phyloP scores from a whole-genome alignment of 92 coral and sea anemone genomes.

The Meandrina meandrites region DNA sequence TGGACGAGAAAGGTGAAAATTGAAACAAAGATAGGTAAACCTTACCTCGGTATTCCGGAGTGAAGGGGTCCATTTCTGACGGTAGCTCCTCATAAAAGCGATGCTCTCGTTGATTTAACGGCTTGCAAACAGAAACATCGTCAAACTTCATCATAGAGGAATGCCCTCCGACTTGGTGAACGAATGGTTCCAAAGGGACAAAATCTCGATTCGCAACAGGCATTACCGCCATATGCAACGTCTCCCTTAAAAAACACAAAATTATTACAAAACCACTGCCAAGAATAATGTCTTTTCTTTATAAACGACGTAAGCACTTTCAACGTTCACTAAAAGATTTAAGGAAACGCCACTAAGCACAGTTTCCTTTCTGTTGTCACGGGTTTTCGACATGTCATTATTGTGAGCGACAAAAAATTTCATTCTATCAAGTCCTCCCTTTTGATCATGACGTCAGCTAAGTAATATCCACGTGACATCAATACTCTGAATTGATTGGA shows the following conservation, averaged over 20 bases:
- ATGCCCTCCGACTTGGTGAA: conserved; percentile 99
- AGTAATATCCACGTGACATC: not conserved
- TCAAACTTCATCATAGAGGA: conserved; percentile 92
- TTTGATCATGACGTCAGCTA: conserved; percentile 22
- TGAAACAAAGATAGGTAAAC: not conserved
- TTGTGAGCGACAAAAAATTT: not conserved
- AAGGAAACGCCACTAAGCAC: not conserved
- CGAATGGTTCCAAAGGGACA: conserved; percentile 89
- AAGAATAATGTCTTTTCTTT: conserved; percentile 9
- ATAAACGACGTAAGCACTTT: not conserved
- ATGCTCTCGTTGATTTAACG: conserved; percentile 84
- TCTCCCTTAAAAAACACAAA: not conserved
- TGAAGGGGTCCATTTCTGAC: conserved; percentile 85
- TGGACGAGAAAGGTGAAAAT: not conserved
- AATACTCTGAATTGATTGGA: conserved; percentile 26
- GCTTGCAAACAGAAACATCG: conserved; percentile 96
- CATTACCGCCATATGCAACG: conserved; percentile 75
- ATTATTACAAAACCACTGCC: not conserved
- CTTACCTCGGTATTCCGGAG: conserved; percentile 95
- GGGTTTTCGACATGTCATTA: not conserved
- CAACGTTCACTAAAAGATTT: not conserved
- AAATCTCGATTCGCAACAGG: conserved; percentile 47
- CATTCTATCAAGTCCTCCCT: not conserved
- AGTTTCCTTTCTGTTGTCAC: conserved; percentile 11
- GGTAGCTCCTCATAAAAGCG: conserved; percentile 93